Evolutionary conservation across 2,888 invertebrate genomes (phyloP), one percentile per base, ranked within the genome.

Genomic region (Eupsilia transversa): DNA sequence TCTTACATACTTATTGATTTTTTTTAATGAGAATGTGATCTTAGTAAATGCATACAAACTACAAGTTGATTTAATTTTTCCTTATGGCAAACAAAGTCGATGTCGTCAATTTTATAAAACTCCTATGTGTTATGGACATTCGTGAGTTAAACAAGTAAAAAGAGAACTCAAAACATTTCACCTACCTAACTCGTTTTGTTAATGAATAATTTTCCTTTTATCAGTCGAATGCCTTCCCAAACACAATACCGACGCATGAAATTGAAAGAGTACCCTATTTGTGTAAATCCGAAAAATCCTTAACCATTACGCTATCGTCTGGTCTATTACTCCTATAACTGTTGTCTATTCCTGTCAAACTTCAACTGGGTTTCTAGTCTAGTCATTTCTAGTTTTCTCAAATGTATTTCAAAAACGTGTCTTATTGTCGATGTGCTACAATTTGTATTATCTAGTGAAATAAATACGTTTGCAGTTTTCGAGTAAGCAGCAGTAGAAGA

Each of bases 401-500:
- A 71, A 74, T 77, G 46, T 80, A 72, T 72, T 75, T 56, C 5
- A 84, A 82, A 72, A 69, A 61, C 33, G 43, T 75, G 64, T 79
- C 71, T 86, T 87, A 84, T 86, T 86, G 82, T 84, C 80, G 76
- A 84, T 79, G 78, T 81, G 76, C 76, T 84, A 82, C 17, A 66
- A 67, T 65, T 79, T 82, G 71, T 74, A 65, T 67, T 71, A 73
- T 72, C 72, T 84, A 85, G 70, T 71, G 64, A 72, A 76, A 85
- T 77, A 84, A 81, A 74, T 79, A 84, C 20, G 56, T 77, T 57
- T 38, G 46, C 30, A 2, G 35, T 61, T 78, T 83, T 83, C 66
- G 74, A 74, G 72, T 49, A 59, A 76, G 63, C 73, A 75, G 72
- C 67, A 76, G n/a, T 52, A 41, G 43, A 10, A 2, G 20, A 52